These are phyloP conservation scores for Hesperia comma DNA, from an alignment of 2,888 invertebrate genomes.

Conservation along the genomic window DNA sequence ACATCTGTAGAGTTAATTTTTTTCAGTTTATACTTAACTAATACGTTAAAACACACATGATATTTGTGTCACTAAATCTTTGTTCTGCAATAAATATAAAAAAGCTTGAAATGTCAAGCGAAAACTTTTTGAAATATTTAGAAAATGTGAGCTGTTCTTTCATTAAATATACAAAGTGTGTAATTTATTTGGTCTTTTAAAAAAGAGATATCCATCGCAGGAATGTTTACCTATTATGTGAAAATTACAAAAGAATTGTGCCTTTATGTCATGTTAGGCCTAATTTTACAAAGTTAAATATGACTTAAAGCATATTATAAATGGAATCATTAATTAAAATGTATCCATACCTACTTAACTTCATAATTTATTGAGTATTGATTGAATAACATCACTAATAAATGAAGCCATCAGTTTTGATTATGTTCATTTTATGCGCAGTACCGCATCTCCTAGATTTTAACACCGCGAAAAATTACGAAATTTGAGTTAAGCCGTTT, in stretches of 20 bases:
- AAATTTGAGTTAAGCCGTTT: not conserved
- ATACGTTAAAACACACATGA: too few species aligned
- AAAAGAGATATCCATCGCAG: too few species aligned
- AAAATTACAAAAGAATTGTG: not conserved
- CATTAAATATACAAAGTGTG: too few species aligned
- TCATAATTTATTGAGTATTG: conserved; percentile 7
- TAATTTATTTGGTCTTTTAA: too few species aligned
- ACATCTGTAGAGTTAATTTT: too few species aligned
- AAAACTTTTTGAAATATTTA: too few species aligned
- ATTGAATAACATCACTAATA: conserved; percentile 1
- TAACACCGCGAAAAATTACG: not conserved
- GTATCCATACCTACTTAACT: not conserved
- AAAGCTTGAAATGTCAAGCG: not conserved
- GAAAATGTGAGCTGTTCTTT: too few species aligned
- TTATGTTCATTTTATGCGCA: conserved; percentile 11
- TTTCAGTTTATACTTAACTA: too few species aligned
- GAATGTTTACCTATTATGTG: too few species aligned
- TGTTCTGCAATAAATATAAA: not conserved
- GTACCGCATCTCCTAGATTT: not conserved
- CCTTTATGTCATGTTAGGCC: not conserved
- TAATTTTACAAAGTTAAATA: not conserved
- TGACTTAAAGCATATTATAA: not conserved
- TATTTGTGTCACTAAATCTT: too few species aligned
- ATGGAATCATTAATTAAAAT: not conserved
- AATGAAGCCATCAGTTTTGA: conserved; percentile 4